A percentile compares a stretch with the other conserved stretches of the same genome.
Conservation (phyloP, 2,113 vertebrate species). For the Chrysemys picta region DNA sequence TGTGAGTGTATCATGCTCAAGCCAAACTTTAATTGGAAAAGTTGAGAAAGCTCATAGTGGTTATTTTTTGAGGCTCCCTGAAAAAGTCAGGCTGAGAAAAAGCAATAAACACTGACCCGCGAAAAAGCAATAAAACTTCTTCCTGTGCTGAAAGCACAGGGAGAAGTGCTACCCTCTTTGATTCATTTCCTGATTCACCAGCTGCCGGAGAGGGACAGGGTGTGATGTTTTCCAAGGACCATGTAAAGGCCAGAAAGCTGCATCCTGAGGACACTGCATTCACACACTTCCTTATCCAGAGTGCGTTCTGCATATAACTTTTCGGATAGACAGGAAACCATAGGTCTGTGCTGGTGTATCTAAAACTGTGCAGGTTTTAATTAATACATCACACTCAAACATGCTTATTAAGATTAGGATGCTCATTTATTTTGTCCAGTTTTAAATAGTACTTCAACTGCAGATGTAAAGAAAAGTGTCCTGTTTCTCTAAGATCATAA, state of each 20-base stretch:
- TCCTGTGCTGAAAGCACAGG: background rate
- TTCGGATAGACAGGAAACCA: background rate
- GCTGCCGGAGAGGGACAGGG: background rate
- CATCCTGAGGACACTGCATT: background rate
- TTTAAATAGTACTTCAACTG: background rate
- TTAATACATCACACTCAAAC: background rate
- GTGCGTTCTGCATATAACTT: rapidly evolving
- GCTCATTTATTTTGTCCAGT: background rate
- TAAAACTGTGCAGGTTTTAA: background rate
- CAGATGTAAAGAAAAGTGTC: rapidly evolving
- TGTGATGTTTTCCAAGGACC: background rate
- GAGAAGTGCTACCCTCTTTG: background rate
- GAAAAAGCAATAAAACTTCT: background rate
- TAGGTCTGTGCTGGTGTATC: no score
- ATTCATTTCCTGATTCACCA: background rate
- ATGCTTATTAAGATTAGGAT: background rate
- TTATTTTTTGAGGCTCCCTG: background rate
- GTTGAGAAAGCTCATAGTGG: background rate
- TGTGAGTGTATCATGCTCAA: background rate
- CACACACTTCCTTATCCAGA: background rate
- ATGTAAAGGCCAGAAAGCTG: background rate
- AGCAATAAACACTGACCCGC: background rate
- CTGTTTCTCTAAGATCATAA: background rate
- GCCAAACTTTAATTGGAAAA: background rate
- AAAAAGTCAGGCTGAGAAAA: background rate